Percentiles rank a stretch among this genome's conserved stretches.
These are phyloP conservation scores for Parelbella ahira DNA, from an alignment of 2,888 invertebrate species.

Conservation along the genomic window DNA sequence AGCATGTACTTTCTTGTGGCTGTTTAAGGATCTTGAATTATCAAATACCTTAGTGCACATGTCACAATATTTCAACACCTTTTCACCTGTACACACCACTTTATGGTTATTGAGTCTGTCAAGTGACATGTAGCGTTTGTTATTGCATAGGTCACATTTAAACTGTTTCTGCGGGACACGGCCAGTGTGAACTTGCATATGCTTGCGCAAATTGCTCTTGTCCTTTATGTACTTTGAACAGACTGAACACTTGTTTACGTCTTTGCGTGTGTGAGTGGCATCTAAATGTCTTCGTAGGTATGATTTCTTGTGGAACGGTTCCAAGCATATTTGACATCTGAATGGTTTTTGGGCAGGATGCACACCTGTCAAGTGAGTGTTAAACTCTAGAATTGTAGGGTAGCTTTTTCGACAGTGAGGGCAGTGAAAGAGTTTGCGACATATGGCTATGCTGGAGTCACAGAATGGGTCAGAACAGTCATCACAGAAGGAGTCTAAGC, in stretches of 20 bases:
- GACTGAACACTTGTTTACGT: slow-evolving; percentile 78
- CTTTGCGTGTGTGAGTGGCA: slow-evolving; percentile 73
- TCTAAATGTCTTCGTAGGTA: slow-evolving; percentile 75
- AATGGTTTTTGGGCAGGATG: slow-evolving; percentile 78
- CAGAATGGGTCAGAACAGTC: slow-evolving; percentile 78
- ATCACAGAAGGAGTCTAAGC: slow-evolving; percentile 73
- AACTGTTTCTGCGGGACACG: slow-evolving; percentile 77
- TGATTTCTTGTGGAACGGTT: slow-evolving; percentile 75
- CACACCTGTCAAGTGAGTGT: slow-evolving; percentile 75
- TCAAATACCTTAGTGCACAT: slow-evolving; percentile 80
- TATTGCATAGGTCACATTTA: slow-evolving; percentile 77
- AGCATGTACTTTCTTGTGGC: slow-evolving; percentile 78
- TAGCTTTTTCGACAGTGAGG: slow-evolving; percentile 79
- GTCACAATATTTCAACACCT: slow-evolving; percentile 75
- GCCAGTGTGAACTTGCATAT: slow-evolving; percentile 79
- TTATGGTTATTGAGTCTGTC: slow-evolving; percentile 77
- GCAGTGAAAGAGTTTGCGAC: slow-evolving; percentile 76
- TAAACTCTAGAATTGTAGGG: slow-evolving; percentile 75
- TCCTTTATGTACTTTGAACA: slow-evolving; percentile 80
- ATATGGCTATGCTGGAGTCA: slow-evolving; percentile 67
- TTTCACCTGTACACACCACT: slow-evolving; percentile 76
- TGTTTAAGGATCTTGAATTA: slow-evolving; percentile 76
- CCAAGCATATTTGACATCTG: slow-evolving; percentile 76
- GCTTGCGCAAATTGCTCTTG: slow-evolving; percentile 77
- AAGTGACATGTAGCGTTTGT: slow-evolving; percentile 76